phyloP scores from a whole-genome alignment of 2,113 vertebrate genomes.

The Meleagris gallopavo region DNA sequence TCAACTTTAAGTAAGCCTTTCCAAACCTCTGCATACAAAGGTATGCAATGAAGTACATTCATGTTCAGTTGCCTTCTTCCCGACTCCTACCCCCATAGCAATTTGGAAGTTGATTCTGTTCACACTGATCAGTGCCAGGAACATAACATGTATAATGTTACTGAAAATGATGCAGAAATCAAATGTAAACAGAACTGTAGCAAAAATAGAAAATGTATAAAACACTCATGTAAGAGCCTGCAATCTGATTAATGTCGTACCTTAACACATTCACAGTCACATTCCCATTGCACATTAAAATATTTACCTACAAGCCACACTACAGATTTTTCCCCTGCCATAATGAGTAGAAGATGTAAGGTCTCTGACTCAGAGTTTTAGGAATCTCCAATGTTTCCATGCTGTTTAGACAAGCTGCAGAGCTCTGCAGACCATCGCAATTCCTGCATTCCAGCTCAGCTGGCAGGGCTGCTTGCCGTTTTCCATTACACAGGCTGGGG shows the following conservation, averaged over 20 bases:
- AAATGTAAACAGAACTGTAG: not conserved
- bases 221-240: not conserved
- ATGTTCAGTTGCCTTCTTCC: not conserved
- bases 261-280: not conserved
- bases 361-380: conserved; percentile 44
- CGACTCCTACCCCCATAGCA: not conserved
- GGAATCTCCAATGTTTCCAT: conserved; percentile 37
- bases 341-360: conserved; percentile 37
- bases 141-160: not conserved
- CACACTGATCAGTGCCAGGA: not conserved
- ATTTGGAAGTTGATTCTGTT: not conserved
- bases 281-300: not conserved
- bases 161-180: not conserved
- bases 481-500: conserved; percentile 47
- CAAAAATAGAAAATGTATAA: not conserved
- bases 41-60: not conserved
- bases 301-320: conserved; percentile 29
- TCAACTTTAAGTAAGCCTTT: not conserved
- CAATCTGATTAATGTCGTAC: not conserved
- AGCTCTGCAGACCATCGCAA: conserved; percentile 22
- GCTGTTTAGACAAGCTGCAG: conserved; percentile 35
- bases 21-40: not conserved
- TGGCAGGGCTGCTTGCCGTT: conserved; percentile 37
- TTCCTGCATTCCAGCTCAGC: not conserved
- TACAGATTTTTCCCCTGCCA: not conserved